A percentile compares a stretch with the other conserved stretches of the same genome.
These are phyloP conservation scores for Madoqua kirkii DNA, from an alignment of 2,113 vertebrate genomes.

Conservation along the genomic window DNA sequence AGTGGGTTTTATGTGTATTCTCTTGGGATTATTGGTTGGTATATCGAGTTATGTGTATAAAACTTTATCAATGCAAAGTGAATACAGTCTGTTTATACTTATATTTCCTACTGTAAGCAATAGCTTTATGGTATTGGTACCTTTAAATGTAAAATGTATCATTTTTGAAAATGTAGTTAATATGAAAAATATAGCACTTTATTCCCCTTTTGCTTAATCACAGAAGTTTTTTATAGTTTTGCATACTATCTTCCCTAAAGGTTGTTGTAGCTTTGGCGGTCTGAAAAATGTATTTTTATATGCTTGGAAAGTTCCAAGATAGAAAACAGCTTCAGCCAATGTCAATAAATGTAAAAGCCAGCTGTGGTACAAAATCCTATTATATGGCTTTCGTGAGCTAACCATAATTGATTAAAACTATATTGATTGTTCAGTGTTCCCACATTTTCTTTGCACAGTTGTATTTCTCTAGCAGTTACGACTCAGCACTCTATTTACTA, in stretches of 20 bases:
- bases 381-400: not conserved
- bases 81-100: not conserved
- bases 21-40: not conserved
- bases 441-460: not conserved
- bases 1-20: not conserved
- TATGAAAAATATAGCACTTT: slow-evolving; percentile 23
- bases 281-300: not conserved
- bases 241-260: not conserved
- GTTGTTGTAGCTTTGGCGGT: not conserved
- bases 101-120: not conserved
- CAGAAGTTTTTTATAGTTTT: not conserved
- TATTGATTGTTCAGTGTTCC: not conserved
- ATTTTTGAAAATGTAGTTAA: slow-evolving; percentile 26
- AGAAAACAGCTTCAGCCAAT: not conserved
- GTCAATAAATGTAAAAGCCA: not conserved
- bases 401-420: not conserved
- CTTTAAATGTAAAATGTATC: slow-evolving; percentile 11
- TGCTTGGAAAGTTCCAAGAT: not conserved
- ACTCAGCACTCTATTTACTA: not conserved
- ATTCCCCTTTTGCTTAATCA: not conserved
- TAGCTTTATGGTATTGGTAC: not conserved
- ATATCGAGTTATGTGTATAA: not conserved
- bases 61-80: not conserved
- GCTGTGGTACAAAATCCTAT: not conserved
- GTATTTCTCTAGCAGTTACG: not conserved